Conservation (phyloP, 1,140 invertebrate genomes). For the Bombyx mandarina region DNA sequence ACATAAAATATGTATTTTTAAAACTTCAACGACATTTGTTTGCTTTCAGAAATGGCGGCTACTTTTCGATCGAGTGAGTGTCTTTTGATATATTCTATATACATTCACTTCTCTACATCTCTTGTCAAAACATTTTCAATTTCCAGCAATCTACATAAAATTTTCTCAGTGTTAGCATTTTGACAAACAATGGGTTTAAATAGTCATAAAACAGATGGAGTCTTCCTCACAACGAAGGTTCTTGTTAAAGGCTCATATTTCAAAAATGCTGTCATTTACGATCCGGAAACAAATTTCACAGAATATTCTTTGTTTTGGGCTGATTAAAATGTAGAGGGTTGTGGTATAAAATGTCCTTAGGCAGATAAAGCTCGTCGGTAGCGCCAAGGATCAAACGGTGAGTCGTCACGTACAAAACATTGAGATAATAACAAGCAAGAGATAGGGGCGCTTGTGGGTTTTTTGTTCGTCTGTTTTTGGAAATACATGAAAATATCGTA, state of each 20-base stretch:
- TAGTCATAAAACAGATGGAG: constrained; percentile 14
- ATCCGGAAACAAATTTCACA: constrained; percentile 53
- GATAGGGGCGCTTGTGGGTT: constrained; percentile 56
- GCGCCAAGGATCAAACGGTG: constrained; percentile 52
- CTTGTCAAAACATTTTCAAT: too few relatives aligned
- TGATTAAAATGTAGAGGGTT: constrained; percentile 67
- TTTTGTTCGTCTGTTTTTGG: constrained; percentile 56
- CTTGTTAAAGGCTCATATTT: constrained; percentile 31
- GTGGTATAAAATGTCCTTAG: constrained; percentile 47
- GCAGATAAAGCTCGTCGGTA: constrained; percentile 48
- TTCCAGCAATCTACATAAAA: too few relatives aligned
- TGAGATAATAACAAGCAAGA: constrained; percentile 48
- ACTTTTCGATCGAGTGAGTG: constrained; percentile 86
- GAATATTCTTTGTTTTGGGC: constrained; percentile 45
- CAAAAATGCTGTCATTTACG: constrained; percentile 40
- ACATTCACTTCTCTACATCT: too few relatives aligned
- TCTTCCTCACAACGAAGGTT: constrained; percentile 22
- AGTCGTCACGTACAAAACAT: constrained; percentile 53
- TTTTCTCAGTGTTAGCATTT: too few relatives aligned
- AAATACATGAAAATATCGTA: constrained; percentile 48
- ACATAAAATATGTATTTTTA: neutral
- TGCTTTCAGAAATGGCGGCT: constrained; percentile 86
- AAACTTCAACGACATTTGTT: constrained; percentile 2
- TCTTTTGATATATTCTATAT: too few relatives aligned
- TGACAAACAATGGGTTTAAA: constrained; percentile 8